Percentiles rank a stretch among this genome's conserved stretches.
Evolutionary conservation across 2,113 vertebrate species (phyloP).

Genomic region (Cheilinus undulatus): DNA sequence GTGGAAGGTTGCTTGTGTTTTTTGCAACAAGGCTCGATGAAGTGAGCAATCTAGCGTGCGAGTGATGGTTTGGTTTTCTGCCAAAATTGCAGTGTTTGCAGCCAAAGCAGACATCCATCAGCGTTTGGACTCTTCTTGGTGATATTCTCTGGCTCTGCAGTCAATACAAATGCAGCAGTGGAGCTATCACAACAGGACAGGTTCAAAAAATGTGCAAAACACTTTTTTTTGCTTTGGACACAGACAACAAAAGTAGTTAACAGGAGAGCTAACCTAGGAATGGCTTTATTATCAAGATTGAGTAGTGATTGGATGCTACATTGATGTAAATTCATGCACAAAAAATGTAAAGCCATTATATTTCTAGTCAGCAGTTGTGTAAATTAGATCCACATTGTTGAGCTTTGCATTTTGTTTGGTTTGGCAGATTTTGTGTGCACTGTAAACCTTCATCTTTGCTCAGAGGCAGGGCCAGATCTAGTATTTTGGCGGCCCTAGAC

Average conservation of each 20-base stretch:
- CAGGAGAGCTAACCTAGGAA: too few relatives aligned
- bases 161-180: constrained; percentile 31
- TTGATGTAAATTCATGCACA: too few relatives aligned
- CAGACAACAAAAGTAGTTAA: neutral
- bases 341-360: neutral
- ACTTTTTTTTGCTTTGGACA: neutral
- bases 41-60: constrained; percentile 13
- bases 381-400: neutral
- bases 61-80: constrained; percentile 42
- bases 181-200: constrained; percentile 16
- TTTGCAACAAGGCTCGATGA: constrained; percentile 35
- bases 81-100: constrained; percentile 38
- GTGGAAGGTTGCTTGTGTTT: neutral
- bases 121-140: constrained; percentile 28
- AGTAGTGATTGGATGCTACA: too few relatives aligned
- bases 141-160: constrained; percentile 40
- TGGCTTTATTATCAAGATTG: too few relatives aligned
- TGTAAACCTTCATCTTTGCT: neutral
- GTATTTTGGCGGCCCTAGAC: too few relatives aligned
- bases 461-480: too few relatives aligned
- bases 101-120: constrained; percentile 53
- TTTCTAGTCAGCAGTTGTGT: neutral
- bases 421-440: neutral
- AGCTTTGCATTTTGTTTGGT: neutral
- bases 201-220: neutral